phyloP scores from a whole-genome alignment of 1,140 invertebrate species.

The Papilio machaon region DNA sequence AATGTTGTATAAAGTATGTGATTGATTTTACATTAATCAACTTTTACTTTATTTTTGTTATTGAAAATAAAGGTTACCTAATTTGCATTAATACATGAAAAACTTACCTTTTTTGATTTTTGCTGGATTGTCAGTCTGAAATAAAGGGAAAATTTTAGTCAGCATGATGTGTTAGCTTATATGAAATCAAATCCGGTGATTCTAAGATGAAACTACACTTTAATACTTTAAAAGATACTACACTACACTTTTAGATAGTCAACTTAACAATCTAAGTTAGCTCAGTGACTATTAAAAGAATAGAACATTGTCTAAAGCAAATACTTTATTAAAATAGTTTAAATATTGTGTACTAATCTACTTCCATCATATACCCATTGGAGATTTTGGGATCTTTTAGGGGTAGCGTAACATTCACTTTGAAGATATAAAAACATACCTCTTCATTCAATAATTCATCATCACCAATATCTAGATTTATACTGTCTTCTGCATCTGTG shows the following conservation, averaged over 20 bases:
- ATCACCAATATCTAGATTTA: slow-evolving; percentile 90
- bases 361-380: slow-evolving; percentile 73
- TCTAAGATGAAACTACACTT: slow-evolving; percentile 23
- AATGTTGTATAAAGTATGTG: slow-evolving; percentile 6
- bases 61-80: slow-evolving; percentile 9
- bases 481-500: slow-evolving; percentile 89
- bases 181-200: slow-evolving; percentile 28
- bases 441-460: slow-evolving; percentile 91
- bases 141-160: slow-evolving; percentile 50
- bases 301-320: slow-evolving; percentile 31
- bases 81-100: neutral
- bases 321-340: slow-evolving; percentile 9
- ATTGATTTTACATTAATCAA: slow-evolving; percentile 12
- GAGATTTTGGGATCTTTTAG: slow-evolving; percentile 51
- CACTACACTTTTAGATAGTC: slow-evolving; percentile 30
- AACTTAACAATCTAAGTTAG: slow-evolving; percentile 34
- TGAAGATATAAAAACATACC: slow-evolving; percentile 82
- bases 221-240: no score
- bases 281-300: slow-evolving; percentile 39
- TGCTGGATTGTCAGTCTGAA: slow-evolving; percentile 74
- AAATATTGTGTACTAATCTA: slow-evolving; percentile 57
- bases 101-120: slow-evolving; percentile 78
- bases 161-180: slow-evolving; percentile 42
- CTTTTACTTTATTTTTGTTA: neutral
- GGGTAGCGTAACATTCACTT: slow-evolving; percentile 67